These are phyloP conservation scores for Chrysemys picta DNA, from an alignment of 2,113 vertebrate genomes.

Conservation along the genomic window DNA sequence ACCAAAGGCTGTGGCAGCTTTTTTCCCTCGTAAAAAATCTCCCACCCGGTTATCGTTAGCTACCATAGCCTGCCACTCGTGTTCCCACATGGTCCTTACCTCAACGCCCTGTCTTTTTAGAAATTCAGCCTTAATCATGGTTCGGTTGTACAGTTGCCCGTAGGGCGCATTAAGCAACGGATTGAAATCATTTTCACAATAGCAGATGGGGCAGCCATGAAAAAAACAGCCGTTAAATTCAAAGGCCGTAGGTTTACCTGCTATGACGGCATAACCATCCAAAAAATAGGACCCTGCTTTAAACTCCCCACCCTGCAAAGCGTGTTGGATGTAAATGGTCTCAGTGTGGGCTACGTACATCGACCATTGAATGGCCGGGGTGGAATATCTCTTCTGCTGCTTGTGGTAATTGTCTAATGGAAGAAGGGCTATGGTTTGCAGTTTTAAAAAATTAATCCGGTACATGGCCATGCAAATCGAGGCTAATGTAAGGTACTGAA, in stretches of 20 bases:
- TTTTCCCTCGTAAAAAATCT: neutral
- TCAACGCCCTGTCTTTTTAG: too few relatives aligned
- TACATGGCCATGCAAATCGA: neutral
- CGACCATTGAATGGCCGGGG: neutral
- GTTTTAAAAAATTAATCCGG: neutral
- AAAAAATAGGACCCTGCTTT: too few relatives aligned
- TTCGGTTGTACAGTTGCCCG: neutral
- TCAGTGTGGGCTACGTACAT: too few relatives aligned
- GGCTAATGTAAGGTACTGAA: neutral
- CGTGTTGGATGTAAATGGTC: too few relatives aligned
- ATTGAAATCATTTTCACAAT: neutral
- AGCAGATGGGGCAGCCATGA: neutral
- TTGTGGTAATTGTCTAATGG: too few relatives aligned
- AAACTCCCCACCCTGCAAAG: too few relatives aligned
- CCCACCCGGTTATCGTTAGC: neutral
- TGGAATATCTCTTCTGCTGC: too few relatives aligned
- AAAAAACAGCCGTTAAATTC: neutral
- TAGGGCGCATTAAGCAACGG: neutral
- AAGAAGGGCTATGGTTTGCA: too few relatives aligned
- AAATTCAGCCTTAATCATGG: too few relatives aligned
- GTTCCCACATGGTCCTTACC: neutral
- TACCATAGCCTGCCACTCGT: neutral
- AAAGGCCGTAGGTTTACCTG: too few relatives aligned
- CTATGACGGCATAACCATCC: too few relatives aligned
- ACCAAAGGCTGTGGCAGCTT: too few relatives aligned